Evolutionary conservation across 2,113 vertebrate genomes (phyloP).

Genomic region (Vidua chalybeata): DNA sequence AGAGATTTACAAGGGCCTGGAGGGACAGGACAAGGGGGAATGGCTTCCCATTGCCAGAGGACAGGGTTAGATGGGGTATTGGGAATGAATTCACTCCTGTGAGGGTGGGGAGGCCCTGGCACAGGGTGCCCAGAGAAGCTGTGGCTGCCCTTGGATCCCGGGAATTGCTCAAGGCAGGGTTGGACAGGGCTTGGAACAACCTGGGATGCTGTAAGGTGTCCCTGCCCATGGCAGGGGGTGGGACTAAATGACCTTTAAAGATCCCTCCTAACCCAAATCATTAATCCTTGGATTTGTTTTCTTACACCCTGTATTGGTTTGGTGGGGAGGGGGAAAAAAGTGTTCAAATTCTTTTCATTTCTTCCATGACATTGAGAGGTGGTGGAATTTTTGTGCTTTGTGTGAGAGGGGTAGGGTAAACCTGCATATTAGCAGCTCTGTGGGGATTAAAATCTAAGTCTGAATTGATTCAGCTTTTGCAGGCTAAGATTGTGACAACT

Average conservation of each 20-base stretch:
- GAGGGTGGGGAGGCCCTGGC: fast-evolving
- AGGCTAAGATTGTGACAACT: background rate
- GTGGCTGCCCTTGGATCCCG: background rate
- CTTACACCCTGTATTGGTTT: background rate
- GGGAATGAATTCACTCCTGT: background rate
- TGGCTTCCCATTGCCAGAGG: background rate
- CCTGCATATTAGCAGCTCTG: background rate
- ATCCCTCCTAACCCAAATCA: background rate
- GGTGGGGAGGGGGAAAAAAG: background rate
- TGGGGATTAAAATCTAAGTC: background rate
- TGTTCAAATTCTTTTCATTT: background rate
- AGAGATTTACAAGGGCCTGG: background rate
- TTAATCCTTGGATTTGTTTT: background rate
- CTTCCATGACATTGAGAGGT: background rate
- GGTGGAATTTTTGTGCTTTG: background rate
- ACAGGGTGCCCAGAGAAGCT: background rate
- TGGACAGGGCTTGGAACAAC: fast-evolving
- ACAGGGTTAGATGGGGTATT: background rate
- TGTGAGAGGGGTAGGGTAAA: background rate
- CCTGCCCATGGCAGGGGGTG: fast-evolving
- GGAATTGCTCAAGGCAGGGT: background rate
- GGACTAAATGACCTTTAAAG: background rate
- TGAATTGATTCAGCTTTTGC: background rate
- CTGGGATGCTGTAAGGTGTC: background rate
- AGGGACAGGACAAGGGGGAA: background rate